Evolutionary conservation across 2,113 vertebrate genomes (phyloP).

Genomic region (Hippocampus barbouri): DNA sequence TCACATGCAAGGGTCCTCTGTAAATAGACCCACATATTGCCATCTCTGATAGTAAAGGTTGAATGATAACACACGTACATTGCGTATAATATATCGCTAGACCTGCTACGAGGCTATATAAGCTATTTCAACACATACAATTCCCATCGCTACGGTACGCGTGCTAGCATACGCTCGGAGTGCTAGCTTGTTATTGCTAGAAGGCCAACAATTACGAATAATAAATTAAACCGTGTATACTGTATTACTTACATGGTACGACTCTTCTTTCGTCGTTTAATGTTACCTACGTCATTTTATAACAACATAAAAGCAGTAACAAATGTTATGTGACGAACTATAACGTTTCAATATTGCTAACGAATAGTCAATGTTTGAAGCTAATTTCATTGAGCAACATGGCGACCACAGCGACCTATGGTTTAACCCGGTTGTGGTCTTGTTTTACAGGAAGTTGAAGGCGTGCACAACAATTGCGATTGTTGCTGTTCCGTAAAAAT

Average conservation of each 20-base stretch:
- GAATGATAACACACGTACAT: conserved; percentile 2
- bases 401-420: conserved; percentile 60
- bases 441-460: conserved; percentile 2
- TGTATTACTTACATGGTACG: conserved; percentile 54
- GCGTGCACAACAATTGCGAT: too few relatives aligned
- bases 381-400: conserved; percentile 73
- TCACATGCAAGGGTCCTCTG: background rate
- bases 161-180: conserved; percentile 38
- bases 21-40: too few relatives aligned
- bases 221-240: conserved; percentile 25
- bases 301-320: conserved; percentile 32
- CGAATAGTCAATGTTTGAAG: conserved; percentile 59
- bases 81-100: background rate
- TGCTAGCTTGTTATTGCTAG: conserved; percentile 55
- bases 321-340: conserved; percentile 23
- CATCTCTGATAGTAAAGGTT: conserved; percentile 7
- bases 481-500: background rate
- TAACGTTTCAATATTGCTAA: conserved; percentile 54
- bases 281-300: conserved; percentile 59
- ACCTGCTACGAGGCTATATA: background rate
- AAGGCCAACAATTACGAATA: conserved; percentile 39
- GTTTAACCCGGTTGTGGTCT: conserved; percentile 59
- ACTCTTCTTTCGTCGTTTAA: conserved; percentile 29
- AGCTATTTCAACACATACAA: conserved; percentile 19
- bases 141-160: conserved; percentile 13